Evolutionary conservation across 2,888 invertebrate genomes (phyloP).

Genomic region (Apamea epomidion): DNA sequence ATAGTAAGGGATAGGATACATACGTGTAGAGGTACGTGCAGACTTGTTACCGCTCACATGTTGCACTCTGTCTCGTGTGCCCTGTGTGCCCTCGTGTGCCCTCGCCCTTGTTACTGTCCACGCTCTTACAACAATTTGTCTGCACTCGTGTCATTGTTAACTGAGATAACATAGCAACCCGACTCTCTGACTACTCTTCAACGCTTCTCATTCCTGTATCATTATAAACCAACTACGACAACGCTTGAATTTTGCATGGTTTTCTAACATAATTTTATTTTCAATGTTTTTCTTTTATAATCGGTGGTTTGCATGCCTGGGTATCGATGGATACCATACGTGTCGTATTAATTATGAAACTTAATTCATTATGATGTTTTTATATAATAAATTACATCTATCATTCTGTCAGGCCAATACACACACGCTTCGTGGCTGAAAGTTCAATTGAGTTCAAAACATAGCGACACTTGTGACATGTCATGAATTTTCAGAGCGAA

Average conservation of each 20-base stretch:
- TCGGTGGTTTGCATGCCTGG: conserved; percentile 60
- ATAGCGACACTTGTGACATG: conserved; percentile 2
- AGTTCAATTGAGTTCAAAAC: conserved; percentile 37
- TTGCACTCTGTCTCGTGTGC: conserved; percentile 69
- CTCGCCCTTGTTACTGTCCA: conserved; percentile 60
- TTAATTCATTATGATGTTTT: conserved; percentile 37
- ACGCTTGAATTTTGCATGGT: conserved; percentile 57
- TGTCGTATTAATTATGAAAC: conserved; percentile 38
- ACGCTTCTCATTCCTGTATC: conserved; percentile 54
- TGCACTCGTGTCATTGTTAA: conserved; percentile 63
- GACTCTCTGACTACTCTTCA: conserved; percentile 55
- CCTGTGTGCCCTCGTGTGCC: conserved; percentile 57
- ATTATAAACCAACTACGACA: conserved; percentile 31
- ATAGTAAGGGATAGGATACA: conserved; percentile 45
- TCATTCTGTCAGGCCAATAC: conserved; percentile 36
- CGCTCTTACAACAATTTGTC: conserved; percentile 62
- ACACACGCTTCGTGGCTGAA: conserved; percentile 28
- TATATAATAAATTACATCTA: conserved; percentile 34
- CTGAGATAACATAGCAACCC: conserved; percentile 42
- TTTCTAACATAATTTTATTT: conserved; percentile 26
- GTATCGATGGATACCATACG: conserved; percentile 33
- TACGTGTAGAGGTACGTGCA: conserved; percentile 74
- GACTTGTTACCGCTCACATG: conserved; percentile 65
- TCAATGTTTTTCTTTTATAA: conserved; percentile 39
- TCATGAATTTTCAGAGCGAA: not conserved